A percentile compares a stretch with the other conserved stretches of the same genome.
Evolutionary conservation across 2,797 vertebrate species (phyloP).

Genomic region (Eurystomus glaucurus): DNA sequence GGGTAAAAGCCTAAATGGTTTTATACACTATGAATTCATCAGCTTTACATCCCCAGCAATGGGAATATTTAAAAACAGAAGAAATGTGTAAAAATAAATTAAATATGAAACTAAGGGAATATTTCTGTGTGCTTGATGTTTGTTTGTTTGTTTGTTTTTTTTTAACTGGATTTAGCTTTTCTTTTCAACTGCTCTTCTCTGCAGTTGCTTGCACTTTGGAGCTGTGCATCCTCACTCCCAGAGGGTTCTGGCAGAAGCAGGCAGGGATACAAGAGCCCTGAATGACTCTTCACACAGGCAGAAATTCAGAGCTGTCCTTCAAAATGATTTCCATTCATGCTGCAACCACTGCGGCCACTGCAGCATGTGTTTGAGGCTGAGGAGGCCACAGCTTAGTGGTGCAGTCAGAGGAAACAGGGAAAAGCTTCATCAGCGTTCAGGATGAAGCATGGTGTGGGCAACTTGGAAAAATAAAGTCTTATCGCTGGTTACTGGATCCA

Average conservation of each 20-base stretch:
- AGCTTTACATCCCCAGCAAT: neutral
- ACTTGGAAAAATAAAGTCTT: slow-evolving; percentile 33
- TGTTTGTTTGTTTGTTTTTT: neutral
- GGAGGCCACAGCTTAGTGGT: neutral
- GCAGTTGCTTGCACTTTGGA: neutral
- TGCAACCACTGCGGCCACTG: accelerated
- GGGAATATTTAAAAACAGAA: slow-evolving; percentile 14
- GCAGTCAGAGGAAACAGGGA: neutral
- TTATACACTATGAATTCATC: neutral
- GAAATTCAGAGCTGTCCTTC: slow-evolving; percentile 4
- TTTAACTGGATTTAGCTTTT: neutral
- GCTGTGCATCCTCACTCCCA: neutral
- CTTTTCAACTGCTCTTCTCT: neutral
- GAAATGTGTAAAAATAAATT: neutral
- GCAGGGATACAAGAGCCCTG: accelerated
- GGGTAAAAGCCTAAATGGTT: neutral
- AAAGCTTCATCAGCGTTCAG: slow-evolving; percentile 2
- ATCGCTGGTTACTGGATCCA: neutral
- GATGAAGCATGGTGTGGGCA: neutral
- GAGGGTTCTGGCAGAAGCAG: neutral
- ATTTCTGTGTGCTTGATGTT: neutral
- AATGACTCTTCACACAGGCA: neutral
- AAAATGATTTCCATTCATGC: neutral
- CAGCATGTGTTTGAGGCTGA: neutral
- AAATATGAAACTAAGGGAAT: neutral